Base-by-base conservation (phyloP, 2,888 invertebrate genomes). In the Xylophagus ater region DNA sequence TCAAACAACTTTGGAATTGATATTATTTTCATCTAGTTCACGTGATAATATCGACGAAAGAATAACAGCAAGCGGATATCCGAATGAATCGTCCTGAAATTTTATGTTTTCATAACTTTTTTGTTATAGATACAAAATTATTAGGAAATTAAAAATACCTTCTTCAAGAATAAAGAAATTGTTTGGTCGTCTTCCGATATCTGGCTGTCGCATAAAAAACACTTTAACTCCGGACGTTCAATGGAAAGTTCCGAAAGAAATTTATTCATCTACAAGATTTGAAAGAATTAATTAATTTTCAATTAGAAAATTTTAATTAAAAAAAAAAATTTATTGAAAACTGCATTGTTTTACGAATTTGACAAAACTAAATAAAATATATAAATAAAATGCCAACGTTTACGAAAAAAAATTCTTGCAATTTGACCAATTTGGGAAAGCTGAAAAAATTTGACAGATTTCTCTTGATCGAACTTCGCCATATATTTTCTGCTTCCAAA, bases 1-100 rank as follows among this genome's bases (percentile, higher is more conserved):
- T 58, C 81, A 81, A 4, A 81, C 54, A 13, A 74, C 58, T 33
- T 63, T 63, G 0, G 73, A 69, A 43, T 76, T 75, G 1, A 68
- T 68, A 25, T 56, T 60, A 2, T 70, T 66, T 48, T 72, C 68
- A 6, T 58, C 61, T 1, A 81, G 50, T 2, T 69, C 43, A 8
- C 40, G 45, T 12, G 47, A 44, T 8, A 52, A 20, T 10, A 50
- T 47, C 10, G 48, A 43, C 6, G 49, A 49, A 10, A 52, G 18
- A 20, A 48, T 46, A 2, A 37, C 35, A 1, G 50, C 37, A 10
- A 49, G 24, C 2, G 50, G 19, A 15, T 39, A 37, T n/a, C n/a
- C n/a, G n/a, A n/a, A n/a, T n/a, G n/a, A n/a, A n/a, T n/a, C n/a
- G n/a, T n/a, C n/a, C n/a, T n/a, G n/a, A n/a, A n/a, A n/a, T n/a